phyloP scores from a whole-genome alignment of 2,797 vertebrate genomes.

The Diplodus puntazzo region DNA sequence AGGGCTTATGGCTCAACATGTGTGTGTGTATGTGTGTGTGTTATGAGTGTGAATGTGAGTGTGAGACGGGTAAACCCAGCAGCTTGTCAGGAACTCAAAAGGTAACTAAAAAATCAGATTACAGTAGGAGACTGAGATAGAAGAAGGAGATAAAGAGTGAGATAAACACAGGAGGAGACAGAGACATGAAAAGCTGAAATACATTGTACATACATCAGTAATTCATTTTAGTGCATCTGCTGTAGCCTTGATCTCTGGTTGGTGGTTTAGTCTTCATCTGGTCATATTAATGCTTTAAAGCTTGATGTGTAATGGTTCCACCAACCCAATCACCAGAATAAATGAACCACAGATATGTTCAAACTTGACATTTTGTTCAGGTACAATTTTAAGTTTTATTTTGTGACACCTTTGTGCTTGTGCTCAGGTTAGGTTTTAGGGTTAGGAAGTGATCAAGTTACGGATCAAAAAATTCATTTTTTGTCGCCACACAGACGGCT shows the following conservation, averaged over 20 bases:
- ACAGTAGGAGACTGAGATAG: neutral
- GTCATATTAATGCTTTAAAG: neutral
- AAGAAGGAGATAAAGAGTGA: conserved; percentile 6
- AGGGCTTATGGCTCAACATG: conserved; percentile 17
- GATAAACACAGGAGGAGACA: neutral
- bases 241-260: conserved; percentile 1
- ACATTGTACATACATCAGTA: neutral
- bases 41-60: conserved; percentile 17
- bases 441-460: too few relatives aligned
- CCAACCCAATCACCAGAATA: too few relatives aligned
- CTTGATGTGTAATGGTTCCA: neutral
- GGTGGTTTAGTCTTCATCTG: neutral
- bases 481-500: too few relatives aligned
- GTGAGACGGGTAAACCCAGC: conserved; percentile 3
- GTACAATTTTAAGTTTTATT: too few relatives aligned
- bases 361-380: too few relatives aligned
- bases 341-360: too few relatives aligned
- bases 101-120: conserved; percentile 18
- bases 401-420: too few relatives aligned
- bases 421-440: too few relatives aligned
- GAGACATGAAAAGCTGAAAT: neutral
- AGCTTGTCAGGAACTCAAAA: conserved; percentile 56
- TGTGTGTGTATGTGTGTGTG: conserved; percentile 6
- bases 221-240: neutral
- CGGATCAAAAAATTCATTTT: too few relatives aligned